Conservation (phyloP, 2,797 vertebrate genomes). For the Premnoplex brunnescens region DNA sequence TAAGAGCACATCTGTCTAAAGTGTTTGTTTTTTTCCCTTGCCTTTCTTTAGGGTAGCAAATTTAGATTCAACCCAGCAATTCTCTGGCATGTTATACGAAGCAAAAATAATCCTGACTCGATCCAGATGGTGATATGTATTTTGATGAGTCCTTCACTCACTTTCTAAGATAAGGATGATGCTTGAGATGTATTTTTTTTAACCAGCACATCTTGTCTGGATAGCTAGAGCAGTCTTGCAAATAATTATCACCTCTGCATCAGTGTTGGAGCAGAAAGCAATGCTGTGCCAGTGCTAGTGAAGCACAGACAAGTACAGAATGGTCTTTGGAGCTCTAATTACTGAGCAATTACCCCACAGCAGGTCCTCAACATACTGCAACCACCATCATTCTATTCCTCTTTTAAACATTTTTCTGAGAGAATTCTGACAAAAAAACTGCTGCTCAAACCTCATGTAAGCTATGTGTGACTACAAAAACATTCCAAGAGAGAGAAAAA, state of each 20-base stretch:
- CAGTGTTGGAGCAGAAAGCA: not conserved
- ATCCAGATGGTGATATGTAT: not conserved
- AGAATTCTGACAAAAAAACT: not conserved
- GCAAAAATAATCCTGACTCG: not conserved
- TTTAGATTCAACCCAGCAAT: not conserved
- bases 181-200: not conserved
- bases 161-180: not conserved
- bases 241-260: not conserved
- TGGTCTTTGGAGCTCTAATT: not conserved
- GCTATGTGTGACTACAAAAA: not conserved
- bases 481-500: not conserved
- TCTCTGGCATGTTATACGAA: not conserved
- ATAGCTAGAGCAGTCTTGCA: not conserved
- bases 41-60: not conserved
- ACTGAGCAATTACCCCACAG: not conserved
- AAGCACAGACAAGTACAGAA: not conserved
- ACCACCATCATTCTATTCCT: not conserved
- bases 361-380: not conserved
- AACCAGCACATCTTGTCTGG: not conserved
- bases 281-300: not conserved
- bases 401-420: not conserved
- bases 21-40: not conserved
- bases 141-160: not conserved
- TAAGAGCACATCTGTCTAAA: not conserved
- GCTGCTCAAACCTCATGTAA: not conserved